Evolutionary conservation across 2,888 invertebrate genomes (phyloP), one percentile per base, ranked within the genome.

Genomic region (Rhingia campestris): DNA sequence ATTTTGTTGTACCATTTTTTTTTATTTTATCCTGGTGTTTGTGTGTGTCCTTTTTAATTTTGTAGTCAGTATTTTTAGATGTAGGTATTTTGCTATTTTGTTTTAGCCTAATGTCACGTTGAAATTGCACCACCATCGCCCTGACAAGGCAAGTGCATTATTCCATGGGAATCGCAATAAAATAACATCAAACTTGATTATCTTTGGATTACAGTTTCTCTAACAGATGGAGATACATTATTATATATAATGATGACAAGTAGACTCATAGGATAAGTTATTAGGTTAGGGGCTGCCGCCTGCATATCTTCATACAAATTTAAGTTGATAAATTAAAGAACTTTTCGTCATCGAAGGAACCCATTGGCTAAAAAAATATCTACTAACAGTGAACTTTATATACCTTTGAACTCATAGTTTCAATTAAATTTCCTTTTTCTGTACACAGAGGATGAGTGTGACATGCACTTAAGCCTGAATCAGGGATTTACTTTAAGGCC

Each of bases 41-140:
- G 43, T 66, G 58, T 64, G 63, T 76, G 61, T 61, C 69, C 45
- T 69, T 76, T 76, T 67, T 67, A 59, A 67, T 76, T 76, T 76
- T 61, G 53, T 69, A 77, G 69, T 77, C 54, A 56, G 69, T 32
- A 59, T 58, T 67, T 66, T 74, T 12, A 10, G 58, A 30, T 22
- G 22, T 22, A 22, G 22, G 22, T 22, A 9, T n/a, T 14, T 22
- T 75, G 3, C 22, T 14, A 14, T 53, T 73, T 54, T 53, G 9
- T 53, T 47, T 32, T 22, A 22, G 56, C 47, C 56, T 49, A 74
- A 56, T 74, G 45, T 22, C 53, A 53, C 30, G 53, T 63, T 54
- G 53, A 10, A 63, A 63, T 47, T 35, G 12, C 51, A 63, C n/a
- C 58, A 6, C 22, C 22, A 22, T 2, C 22, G 22, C 22, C 22